Base-by-base conservation (phyloP, 2,888 invertebrate genomes). In the Teinopalpus imperialis region DNA sequence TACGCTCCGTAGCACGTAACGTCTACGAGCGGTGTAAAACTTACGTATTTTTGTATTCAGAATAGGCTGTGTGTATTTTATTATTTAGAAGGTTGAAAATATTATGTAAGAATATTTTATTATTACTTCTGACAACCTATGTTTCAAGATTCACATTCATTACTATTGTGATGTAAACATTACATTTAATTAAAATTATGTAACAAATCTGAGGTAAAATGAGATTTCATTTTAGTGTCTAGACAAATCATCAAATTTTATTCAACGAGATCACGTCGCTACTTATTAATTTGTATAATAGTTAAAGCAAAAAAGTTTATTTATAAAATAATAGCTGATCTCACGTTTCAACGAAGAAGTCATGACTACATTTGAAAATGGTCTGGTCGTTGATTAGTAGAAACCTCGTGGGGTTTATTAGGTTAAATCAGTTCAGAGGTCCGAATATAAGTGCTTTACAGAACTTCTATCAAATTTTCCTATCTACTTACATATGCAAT, bases 1-100 rank as follows among this genome's bases (percentile, higher is more conserved):
- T 62, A 59, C 63, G 61, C 57, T 23, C 41, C 74, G 74, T 76
- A 75, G 72, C 69, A 75, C 79, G 80, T 81, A 79, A 75, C 49
- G 49, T 54, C 68, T 67, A 58, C 64, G 32, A 9, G 23, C 18
- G 21, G 5, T 37, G 29, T 21, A 40, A 9, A 35, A 3, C 9
- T 14, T 32, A 20, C 10, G 16, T 26, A 26, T 16, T 9, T 36
- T 16, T 16, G 24, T 36, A 18, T 32, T 32, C 21, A 35, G 21
- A 12, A 13, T 20, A 34, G 10, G 35, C 20, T 6, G 21, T 23
- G 12, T 20, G 7, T 34, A 20, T 3, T 30, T n/a, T 20, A 20
- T 34, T 34, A 20, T 34, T 34, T 16, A 16, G 14, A 31, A 31
- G 31, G 31, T 31, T 31, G 31, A 7, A 4, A n/a, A 14, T 16